phyloP scores from a whole-genome alignment of 1,140 invertebrate species.

The Heliothis virescens region DNA sequence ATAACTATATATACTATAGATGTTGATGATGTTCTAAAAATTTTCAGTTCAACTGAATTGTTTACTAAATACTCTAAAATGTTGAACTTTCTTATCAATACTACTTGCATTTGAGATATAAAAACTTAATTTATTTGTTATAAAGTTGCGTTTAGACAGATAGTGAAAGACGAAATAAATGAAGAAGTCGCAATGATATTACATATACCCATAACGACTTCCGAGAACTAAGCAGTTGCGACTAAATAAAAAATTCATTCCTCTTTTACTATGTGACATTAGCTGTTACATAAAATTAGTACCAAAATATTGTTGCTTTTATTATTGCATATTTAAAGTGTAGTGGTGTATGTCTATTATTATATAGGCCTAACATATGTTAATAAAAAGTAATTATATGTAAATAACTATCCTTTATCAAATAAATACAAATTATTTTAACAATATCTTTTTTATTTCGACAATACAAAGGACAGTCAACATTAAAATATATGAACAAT shows the following conservation, averaged over 20 bases:
- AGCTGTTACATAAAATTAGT: constrained; percentile 3
- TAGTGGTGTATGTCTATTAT: constrained; percentile 22
- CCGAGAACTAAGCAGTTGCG: no score
- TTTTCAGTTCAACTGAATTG: background rate
- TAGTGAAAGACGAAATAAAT: no score
- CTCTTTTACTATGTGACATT: constrained; percentile 6
- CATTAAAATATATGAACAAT: no score
- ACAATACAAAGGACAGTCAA: background rate
- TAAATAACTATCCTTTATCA: constrained; percentile 49
- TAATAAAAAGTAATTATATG: constrained; percentile 43
- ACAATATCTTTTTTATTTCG: background rate
- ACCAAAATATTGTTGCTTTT: constrained; percentile 38
- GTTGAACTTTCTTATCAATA: no score
- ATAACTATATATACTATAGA: no score
- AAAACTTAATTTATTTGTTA: no score
- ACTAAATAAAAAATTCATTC: background rate
- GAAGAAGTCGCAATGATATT: no score
- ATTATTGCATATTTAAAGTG: constrained; percentile 5
- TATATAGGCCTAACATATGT: constrained; percentile 26
- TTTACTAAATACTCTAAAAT: no score
- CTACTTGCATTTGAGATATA: no score
- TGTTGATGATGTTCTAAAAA: background rate
- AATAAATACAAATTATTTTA: constrained; percentile 49
- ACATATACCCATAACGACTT: no score
- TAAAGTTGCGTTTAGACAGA: no score